Evolutionary conservation across 2,113 vertebrate species (phyloP).

Genomic region (Ceuthmochares aereus): DNA sequence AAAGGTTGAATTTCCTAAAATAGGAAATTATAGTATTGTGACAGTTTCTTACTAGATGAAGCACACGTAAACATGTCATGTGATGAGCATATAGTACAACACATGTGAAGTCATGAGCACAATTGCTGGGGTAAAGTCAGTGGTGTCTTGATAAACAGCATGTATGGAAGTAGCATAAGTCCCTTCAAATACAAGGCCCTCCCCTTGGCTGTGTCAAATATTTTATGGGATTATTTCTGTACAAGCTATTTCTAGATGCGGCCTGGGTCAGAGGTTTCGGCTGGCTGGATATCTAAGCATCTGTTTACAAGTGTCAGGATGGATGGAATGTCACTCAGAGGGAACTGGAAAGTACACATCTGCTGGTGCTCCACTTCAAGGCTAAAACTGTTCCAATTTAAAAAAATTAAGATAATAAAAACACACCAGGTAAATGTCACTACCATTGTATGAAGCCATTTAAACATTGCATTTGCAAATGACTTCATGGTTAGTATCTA

Average conservation of each 20-base stretch:
- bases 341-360: background rate
- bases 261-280: background rate
- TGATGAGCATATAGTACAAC: background rate
- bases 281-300: slow-evolving; percentile 8
- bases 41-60: background rate
- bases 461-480: background rate
- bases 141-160: background rate
- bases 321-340: background rate
- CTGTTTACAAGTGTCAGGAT: slow-evolving; percentile 32
- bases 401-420: background rate
- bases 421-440: background rate
- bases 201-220: background rate
- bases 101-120: background rate
- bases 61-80: background rate
- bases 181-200: background rate
- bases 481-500: background rate
- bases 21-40: background rate
- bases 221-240: slow-evolving; percentile 24
- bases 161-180: background rate
- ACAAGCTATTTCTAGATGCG: slow-evolving; percentile 1
- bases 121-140: background rate
- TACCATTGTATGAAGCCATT: background rate
- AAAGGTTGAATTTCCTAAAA: background rate
- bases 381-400: background rate
- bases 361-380: background rate